A percentile compares a stretch with the other conserved stretches of the same genome.
phyloP scores from a whole-genome alignment of 2,888 invertebrate species.

The Alsophila aescularia region DNA sequence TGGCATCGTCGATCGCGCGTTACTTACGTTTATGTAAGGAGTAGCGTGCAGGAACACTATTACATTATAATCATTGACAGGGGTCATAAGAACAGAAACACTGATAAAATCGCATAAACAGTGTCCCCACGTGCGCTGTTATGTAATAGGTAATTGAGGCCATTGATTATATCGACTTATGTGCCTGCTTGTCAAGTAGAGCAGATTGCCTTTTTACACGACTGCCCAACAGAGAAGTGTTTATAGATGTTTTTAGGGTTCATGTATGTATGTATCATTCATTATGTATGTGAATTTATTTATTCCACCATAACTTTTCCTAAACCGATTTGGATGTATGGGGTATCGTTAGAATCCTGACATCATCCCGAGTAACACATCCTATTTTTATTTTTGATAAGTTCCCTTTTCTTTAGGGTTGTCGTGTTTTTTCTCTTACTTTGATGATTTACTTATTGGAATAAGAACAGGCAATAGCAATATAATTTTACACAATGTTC shows the following conservation, averaged over 20 bases:
- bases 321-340: too few species aligned
- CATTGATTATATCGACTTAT: conserved; percentile 18
- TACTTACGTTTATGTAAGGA: conserved; percentile 32
- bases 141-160: conserved; percentile 18
- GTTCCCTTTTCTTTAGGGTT: too few species aligned
- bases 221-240: not conserved
- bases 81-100: conserved; percentile 45
- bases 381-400: too few species aligned
- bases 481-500: too few species aligned
- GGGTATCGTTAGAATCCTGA: too few species aligned
- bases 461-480: too few species aligned
- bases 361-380: too few species aligned
- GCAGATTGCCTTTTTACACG: conserved; percentile 16
- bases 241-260: not conserved
- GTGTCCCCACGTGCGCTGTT: conserved; percentile 13
- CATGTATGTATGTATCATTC: not conserved
- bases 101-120: conserved; percentile 38
- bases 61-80: conserved; percentile 46
- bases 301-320: too few species aligned
- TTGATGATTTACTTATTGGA: too few species aligned
- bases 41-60: conserved; percentile 47
- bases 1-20: conserved; percentile 31
- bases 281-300: too few species aligned
- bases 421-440: too few species aligned
- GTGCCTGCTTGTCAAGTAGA: conserved; percentile 24